Conservation (phyloP, 2,797 vertebrate species). For the Cuculus canorus region DNA sequence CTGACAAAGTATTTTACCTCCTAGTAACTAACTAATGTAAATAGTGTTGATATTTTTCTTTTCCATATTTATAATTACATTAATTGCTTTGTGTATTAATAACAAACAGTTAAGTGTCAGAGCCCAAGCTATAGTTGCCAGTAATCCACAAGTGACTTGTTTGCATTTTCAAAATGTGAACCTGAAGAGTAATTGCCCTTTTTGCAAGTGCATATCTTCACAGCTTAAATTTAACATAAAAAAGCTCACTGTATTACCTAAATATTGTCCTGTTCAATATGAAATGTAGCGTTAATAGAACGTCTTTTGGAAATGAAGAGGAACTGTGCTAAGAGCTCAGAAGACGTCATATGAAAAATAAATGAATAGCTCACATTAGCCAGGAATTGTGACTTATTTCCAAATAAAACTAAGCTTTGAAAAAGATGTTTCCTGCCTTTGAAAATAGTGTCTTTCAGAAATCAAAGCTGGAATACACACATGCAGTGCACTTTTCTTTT, state of each 20-base stretch:
- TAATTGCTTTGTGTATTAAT: constrained; percentile 51
- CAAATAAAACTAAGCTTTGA: not conserved
- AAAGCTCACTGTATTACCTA: not conserved
- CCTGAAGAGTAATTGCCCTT: not conserved
- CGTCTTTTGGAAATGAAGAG: not conserved
- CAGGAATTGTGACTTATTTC: constrained; percentile 1
- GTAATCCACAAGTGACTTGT: constrained; percentile 19
- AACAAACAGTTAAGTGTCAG: constrained; percentile 34
- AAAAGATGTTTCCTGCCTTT: not conserved
- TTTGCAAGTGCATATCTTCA: not conserved
- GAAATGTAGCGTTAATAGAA: not conserved
- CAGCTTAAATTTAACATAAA: not conserved
- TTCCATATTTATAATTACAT: constrained; percentile 49
- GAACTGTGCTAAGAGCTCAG: not conserved
- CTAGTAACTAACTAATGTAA: constrained; percentile 25
- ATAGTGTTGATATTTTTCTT: constrained; percentile 18
- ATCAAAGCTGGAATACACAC: not conserved
- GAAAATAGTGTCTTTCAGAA: constrained; percentile 3
- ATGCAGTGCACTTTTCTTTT: not conserved
- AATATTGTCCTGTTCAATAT: not conserved
- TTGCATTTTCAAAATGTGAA: not conserved
- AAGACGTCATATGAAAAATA: not conserved
- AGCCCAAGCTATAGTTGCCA: constrained; percentile 28
- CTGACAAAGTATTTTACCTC: constrained; percentile 61
- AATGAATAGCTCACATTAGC: not conserved